Evolutionary conservation across 2,888 invertebrate species (phyloP).

Genomic region (Tromatobia lineatoria): DNA sequence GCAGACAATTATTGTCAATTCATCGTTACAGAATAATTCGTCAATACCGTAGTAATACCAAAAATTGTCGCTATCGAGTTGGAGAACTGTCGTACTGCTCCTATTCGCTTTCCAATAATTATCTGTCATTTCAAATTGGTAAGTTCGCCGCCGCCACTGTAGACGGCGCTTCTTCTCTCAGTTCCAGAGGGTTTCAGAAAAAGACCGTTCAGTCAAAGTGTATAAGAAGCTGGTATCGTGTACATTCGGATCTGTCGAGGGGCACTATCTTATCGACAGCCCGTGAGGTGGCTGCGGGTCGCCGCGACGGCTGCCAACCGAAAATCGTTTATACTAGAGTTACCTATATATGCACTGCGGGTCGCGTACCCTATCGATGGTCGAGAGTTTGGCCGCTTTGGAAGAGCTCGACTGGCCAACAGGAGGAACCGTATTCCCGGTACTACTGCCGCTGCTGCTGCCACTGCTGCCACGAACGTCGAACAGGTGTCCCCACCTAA

Average conservation of each 20-base stretch:
- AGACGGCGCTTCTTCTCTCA: not conserved
- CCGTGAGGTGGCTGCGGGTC: conserved; percentile 45
- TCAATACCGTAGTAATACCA: not conserved
- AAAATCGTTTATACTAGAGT: conserved; percentile 1
- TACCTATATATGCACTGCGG: not conserved
- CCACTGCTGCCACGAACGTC: conserved; percentile 65
- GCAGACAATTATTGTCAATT: no score
- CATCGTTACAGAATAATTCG: no score
- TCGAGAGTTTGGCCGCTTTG: conserved; percentile 5
- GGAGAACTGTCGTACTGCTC: no score
- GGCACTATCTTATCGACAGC: conserved; percentile 64
- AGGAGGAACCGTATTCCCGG: conserved; percentile 25
- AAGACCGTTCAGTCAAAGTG: not conserved
- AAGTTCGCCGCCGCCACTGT: not conserved
- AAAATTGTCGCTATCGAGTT: no score
- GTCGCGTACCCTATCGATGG: conserved; percentile 19
- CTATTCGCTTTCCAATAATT: not conserved
- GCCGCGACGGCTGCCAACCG: conserved; percentile 7
- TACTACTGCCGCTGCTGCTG: not conserved
- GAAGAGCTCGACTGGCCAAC: not conserved
- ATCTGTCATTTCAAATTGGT: not conserved
- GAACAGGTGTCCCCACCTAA: conserved; percentile 76
- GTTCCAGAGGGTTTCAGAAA: not conserved
- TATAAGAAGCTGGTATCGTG: not conserved
- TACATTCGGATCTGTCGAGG: conserved; percentile 23